Base-by-base conservation (phyloP, 2,797 vertebrate species). In the Myiotriccus ornatus region DNA sequence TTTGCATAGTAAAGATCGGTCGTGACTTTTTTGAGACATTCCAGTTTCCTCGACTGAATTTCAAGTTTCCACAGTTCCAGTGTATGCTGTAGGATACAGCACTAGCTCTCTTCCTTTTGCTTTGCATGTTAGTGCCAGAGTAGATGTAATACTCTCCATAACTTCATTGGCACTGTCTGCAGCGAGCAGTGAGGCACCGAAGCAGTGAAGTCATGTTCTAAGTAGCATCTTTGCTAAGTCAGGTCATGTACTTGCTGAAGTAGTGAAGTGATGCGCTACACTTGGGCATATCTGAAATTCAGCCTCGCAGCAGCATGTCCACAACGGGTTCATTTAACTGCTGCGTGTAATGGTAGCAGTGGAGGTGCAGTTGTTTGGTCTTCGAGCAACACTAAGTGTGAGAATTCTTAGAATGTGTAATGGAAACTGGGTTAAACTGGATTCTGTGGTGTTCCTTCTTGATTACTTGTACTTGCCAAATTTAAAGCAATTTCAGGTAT, bases 311-410 rank as follows among this genome's bases (percentile, higher is more conserved):
- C 60, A 35, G n/a, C 2, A 1, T 43, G 39, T 47, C 70, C 75
- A 1, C 30, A 12, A 2, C 9, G 23, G 62, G 13, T 70, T 68
- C 62, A 10, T 81, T 88, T 32, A 47, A 52, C 67, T 84, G 15
- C 62, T 73, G 2, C 24, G 1, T 35, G 55, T 46, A 37, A 14
- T 30, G 22, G 41, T 10, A 47, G 49, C 49, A 50, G 6, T 14
- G 62, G 12, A 75, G 55, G 24, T 65, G 59, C 43, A 69, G 39
- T 44, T 70, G 20, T 53, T 92, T 2, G 4, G 12, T 46, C 27
- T 46, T 52, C 22, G 49, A 59, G 46, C 27, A 83, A 1, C 0
- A 0, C 21, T 30, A 35, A 60, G n/a, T 1, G 2, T 32, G n/a
- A 55, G 11, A 59, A 6, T 67, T 89, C 69, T 74, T 56, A 16